Evolutionary conservation across 2,888 invertebrate species (phyloP), one percentile per base, ranked within the genome.

Genomic region (Lampropteryx suffumata): DNA sequence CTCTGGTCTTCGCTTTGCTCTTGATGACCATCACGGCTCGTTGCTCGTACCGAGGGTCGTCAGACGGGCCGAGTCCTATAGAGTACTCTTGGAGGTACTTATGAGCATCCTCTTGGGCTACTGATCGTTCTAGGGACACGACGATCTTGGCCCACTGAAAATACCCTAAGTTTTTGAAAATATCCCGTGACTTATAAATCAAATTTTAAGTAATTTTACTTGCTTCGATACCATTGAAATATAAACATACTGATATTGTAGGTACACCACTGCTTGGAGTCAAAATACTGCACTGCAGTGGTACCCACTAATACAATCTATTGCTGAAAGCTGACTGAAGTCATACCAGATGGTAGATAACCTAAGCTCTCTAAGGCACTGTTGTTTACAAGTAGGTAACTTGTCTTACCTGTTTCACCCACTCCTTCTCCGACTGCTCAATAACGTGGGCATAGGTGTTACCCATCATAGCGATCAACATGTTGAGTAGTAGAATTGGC

Each of bases 401-500:
- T 8, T 26, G 7, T 24, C 50, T 50, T 12, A 82, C 96, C 92
- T 98, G 98, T 79, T 98, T 98, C 79, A 98, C 96, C 97, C 98
- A 99, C 79, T 99, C 99, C 84, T 99, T 99, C 83, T 99, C 99
- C 27, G 99, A 99, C 77, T 98, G 98, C 77, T 98, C 97, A 65
- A 99, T 99, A 52, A 99, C 98, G 67, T 97, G 97, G 0, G 98
- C 97, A 79, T 99, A 99, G 0, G 99, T 99, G 84, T 99, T 99
- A 27, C 99, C 99, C 99, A 99, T 99, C 99, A 99, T 99, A 59
- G 99, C 99, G 61, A 99, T 99, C 82, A 99, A 92, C 93, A 93
- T 99, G 93, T 99, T 99, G 9, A 99, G 92, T 69, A 99, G 89
- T 39, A 99, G 89, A 71, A 99, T 99, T 1, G 99, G 99, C 55